These are phyloP conservation scores for Pantherophis alleghaniensis DNA, from an alignment of 2,797 vertebrate genomes.

Conservation along the genomic window DNA sequence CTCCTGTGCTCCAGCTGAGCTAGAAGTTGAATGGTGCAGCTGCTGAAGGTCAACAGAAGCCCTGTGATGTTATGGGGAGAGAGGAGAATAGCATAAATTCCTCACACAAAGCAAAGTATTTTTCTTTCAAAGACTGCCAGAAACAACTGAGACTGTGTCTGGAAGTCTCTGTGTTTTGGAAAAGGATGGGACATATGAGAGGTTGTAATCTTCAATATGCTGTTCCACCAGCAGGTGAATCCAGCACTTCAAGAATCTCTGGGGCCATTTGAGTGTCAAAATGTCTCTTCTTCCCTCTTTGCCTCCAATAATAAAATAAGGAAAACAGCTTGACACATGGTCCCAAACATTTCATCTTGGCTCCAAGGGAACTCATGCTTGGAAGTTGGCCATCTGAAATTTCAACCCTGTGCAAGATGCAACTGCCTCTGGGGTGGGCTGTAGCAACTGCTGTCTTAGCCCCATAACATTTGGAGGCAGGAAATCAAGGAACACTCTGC, in stretches of 20 bases:
- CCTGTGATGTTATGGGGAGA: neutral
- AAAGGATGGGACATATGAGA: neutral
- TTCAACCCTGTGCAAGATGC: conserved; percentile 1
- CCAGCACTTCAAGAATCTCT: neutral
- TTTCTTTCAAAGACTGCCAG: neutral
- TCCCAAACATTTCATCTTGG: neutral
- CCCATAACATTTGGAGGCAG: conserved; percentile 23
- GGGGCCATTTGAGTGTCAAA: neutral
- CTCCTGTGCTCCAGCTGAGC: neutral
- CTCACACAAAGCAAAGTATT: neutral
- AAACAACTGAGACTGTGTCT: neutral
- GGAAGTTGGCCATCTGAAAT: conserved; percentile 20
- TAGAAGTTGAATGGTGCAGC: neutral
- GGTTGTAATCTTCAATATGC: neutral
- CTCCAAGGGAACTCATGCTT: conserved; percentile 1
- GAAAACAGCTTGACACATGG: neutral
- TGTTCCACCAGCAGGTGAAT: neutral
- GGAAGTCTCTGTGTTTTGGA: neutral
- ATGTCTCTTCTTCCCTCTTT: neutral
- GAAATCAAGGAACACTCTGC: conserved; percentile 24
- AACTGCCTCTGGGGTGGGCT: conserved; percentile 5
- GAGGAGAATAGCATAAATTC: neutral
- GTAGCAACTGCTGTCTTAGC: conserved; percentile 13
- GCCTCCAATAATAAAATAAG: neutral
- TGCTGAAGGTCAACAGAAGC: neutral